These are phyloP conservation scores for Rhaphigaster nebulosa DNA, from an alignment of 2,888 invertebrate genomes.

Conservation along the genomic window DNA sequence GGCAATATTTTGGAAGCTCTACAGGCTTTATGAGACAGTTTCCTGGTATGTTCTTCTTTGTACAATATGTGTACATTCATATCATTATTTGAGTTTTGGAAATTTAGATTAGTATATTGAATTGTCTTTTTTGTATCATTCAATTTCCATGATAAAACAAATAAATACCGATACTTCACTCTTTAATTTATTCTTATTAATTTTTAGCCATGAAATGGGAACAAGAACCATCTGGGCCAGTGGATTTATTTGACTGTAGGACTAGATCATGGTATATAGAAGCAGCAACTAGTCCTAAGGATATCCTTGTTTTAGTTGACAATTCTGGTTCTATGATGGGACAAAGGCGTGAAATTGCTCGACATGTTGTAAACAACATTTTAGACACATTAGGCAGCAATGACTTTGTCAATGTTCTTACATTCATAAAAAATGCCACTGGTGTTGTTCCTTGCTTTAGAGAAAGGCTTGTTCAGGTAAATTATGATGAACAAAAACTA, in stretches of 20 bases:
- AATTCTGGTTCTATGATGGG: conserved; percentile 98
- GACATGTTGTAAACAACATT: conserved; percentile 88
- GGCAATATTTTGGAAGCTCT: conserved; percentile 99
- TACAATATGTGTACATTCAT: not conserved
- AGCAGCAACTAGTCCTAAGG: conserved; percentile 97
- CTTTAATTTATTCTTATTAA: conserved; percentile 1
- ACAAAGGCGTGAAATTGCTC: conserved; percentile 79
- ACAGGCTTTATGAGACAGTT: conserved; percentile 94
- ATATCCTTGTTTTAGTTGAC: conserved; percentile 95
- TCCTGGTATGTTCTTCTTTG: conserved; percentile 78
- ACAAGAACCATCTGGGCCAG: conserved; percentile 72
- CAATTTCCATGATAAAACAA: not conserved
- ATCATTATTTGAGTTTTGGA: not conserved
- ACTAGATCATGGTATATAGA: conserved; percentile 96
- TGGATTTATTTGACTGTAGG: conserved; percentile 90
- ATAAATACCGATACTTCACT: not conserved
- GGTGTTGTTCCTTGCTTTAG: conserved; percentile 90
- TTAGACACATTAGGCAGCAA: conserved; percentile 97
- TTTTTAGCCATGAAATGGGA: conserved; percentile 81
- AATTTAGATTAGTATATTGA: not conserved
- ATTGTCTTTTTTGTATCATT: not conserved
- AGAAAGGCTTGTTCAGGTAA: conserved; percentile 81
- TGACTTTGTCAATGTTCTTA: conserved; percentile 95
- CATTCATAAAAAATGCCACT: conserved; percentile 77
- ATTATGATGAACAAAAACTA: conserved; percentile 1